phyloP scores from a whole-genome alignment of 2,797 vertebrate species.

The Otus scops region DNA sequence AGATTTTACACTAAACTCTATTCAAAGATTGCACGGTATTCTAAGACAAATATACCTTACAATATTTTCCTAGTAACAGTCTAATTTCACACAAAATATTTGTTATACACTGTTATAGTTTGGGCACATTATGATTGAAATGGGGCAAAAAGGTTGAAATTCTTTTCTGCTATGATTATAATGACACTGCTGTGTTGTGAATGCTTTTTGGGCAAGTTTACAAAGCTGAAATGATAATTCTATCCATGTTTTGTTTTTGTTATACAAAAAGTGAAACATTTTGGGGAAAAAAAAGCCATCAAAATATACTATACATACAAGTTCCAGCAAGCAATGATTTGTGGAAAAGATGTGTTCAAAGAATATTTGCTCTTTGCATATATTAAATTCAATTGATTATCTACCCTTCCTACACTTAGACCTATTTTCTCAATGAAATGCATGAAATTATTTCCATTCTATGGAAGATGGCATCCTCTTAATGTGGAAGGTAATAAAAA shows the following conservation, averaged over 20 bases:
- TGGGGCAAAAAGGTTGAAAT: neutral
- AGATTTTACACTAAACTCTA: neutral
- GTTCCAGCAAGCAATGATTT: neutral
- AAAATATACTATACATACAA: neutral
- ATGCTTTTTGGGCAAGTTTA: conserved; percentile 44
- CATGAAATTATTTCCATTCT: neutral
- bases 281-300: accelerated
- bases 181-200: conserved; percentile 11
- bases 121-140: conserved; percentile 6
- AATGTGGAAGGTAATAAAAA: neutral
- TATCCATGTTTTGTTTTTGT: neutral
- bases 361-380: neutral
- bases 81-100: neutral
- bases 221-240: conserved; percentile 31
- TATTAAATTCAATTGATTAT: neutral
- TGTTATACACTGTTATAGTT: neutral
- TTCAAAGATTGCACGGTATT: neutral
- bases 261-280: neutral
- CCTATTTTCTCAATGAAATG: neutral
- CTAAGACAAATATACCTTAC: neutral
- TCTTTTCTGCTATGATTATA: conserved; percentile 15
- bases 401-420: neutral
- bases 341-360: neutral
- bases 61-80: neutral
- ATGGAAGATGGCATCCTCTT: neutral